Base-by-base conservation (phyloP, 30 jellyfish, hydroid and myxozoan genomes). In the Chironex yamaguchii region DNA sequence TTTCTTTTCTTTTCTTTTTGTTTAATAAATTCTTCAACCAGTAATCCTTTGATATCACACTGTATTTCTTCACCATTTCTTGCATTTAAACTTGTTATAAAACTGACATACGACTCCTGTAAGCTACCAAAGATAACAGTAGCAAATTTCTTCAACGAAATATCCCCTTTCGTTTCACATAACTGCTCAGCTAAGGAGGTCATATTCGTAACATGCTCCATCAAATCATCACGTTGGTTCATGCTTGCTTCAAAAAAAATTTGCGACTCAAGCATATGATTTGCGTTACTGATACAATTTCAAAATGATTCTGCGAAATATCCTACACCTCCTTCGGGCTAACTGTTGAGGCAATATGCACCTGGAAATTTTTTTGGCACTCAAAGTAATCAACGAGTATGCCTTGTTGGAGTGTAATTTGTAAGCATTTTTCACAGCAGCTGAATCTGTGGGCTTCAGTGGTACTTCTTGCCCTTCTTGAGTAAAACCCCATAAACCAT, bases 291-390 rank as follows among this genome's bases (percentile, higher is more conserved):
- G 79, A 49, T 30, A 36, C 86, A 31, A 66, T 52, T 67, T 82
- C 92, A 67, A 82, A 82, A 29, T 24, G 85, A 11, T 82, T 67
- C 54, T 67, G 67, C 42, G 69, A 67, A 66, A 48, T 82, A 14
- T 82, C 79, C 87, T 86, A 82, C 70, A 79, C 92, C 31, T 67
- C 86, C 79, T 82, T 66, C 36, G 92, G 92, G 70, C 53, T 51
- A 31, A 52, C 52, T 36, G 92, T 82, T 1, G 52, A 52, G 79
- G 86, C 67, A 36, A 65, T 49, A 31, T 82, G 92, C 49, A 82
- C 92, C 69, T 66, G 86, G 79, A 66, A 69, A 66, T 23, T 29
- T 51, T 49, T 82, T 67, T 79, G 35, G 69, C 81, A 82, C 85
- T 67, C 69, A 82, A 29, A 49, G 86, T 52, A n/a, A 82, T 66